A percentile compares a stretch with the other conserved stretches of the same genome.
These are phyloP conservation scores for Eulimnadia texana DNA, from an alignment of 1,140 invertebrate species.

Conservation along the genomic window DNA sequence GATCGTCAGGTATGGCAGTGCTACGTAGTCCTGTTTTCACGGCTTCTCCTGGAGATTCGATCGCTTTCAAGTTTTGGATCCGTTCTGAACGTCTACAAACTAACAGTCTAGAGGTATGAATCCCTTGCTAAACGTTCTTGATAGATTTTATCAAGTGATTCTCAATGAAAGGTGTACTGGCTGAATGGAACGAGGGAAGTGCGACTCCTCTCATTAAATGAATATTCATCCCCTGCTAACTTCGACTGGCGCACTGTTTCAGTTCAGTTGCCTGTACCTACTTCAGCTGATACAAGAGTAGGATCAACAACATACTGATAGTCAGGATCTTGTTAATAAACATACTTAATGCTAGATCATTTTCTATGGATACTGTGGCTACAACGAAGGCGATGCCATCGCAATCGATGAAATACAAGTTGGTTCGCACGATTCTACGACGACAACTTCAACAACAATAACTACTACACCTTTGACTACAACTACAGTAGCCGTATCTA, in stretches of 20 bases:
- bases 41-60: background rate
- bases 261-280: background rate
- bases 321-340: too few species aligned
- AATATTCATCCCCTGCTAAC: background rate
- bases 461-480: too few species aligned
- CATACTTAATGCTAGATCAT: too few species aligned
- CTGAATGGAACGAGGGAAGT: background rate
- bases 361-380: background rate
- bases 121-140: background rate
- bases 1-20: background rate
- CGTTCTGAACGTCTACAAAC: background rate
- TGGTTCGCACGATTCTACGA: too few species aligned
- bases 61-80: slow-evolving; percentile 4
- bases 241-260: background rate
- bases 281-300: background rate
- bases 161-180: background rate
- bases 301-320: background rate
- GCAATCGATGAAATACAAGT: background rate
- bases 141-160: background rate
- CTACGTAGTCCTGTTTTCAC: background rate
- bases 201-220: background rate
- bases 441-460: too few species aligned
- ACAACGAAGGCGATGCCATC: background rate
- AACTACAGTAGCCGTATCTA: too few species aligned
- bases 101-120: slow-evolving; percentile 1